Evolutionary conservation across 2,888 invertebrate species (phyloP).

Genomic region (Drosophila gaucha): DNA sequence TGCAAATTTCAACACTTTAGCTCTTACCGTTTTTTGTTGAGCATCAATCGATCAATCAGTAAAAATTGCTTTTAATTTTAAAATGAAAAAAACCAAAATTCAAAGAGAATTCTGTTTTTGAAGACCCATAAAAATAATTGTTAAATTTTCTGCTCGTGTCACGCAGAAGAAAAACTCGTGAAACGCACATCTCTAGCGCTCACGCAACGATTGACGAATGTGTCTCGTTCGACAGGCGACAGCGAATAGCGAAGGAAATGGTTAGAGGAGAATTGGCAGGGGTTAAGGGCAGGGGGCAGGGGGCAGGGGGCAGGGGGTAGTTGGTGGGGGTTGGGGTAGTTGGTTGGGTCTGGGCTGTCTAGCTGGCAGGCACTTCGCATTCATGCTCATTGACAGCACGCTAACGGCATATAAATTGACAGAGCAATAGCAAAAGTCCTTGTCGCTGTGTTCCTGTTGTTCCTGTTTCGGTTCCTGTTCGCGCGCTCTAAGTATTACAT

Average conservation of each 20-base stretch:
- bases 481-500: slow-evolving; percentile 29
- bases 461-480: slow-evolving; percentile 20
- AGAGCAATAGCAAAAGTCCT: slow-evolving; percentile 46
- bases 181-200: slow-evolving; percentile 2
- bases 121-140: no score
- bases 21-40: no score
- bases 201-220: slow-evolving; percentile 44
- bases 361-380: slow-evolving; percentile 64
- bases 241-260: background rate
- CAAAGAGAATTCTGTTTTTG: no score
- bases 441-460: slow-evolving; percentile 43
- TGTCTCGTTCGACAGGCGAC: slow-evolving; percentile 30
- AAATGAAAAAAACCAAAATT: no score
- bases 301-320: background rate
- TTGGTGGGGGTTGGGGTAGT: background rate
- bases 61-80: no score
- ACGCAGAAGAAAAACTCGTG: background rate
- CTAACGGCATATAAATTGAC: slow-evolving; percentile 81
- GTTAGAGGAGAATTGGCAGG: background rate
- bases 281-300: background rate
- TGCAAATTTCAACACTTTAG: no score
- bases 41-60: no score
- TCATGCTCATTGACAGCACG: slow-evolving; percentile 80
- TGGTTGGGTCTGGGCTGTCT: slow-evolving; percentile 5
- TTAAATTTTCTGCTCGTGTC: background rate